Evolutionary conservation across 2,797 vertebrate genomes (phyloP).

Genomic region (Salmo trutta): DNA sequence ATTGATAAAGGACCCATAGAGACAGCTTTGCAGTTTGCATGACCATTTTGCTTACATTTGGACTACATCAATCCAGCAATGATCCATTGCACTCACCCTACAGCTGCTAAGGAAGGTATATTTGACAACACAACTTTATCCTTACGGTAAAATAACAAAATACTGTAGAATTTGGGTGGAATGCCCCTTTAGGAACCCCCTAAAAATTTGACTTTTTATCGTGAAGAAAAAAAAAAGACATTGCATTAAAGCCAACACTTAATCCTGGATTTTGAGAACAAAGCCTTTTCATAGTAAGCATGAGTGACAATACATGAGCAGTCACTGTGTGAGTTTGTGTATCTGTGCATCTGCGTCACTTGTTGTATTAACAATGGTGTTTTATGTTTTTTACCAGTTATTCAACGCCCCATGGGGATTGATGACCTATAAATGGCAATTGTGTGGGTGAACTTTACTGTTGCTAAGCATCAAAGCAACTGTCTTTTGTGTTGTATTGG

Average conservation of each 20-base stretch:
- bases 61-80: neutral
- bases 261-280: slow-evolving; percentile 33
- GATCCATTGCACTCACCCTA: neutral
- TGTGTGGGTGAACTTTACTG: slow-evolving; percentile 28
- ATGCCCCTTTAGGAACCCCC: neutral
- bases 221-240: neutral
- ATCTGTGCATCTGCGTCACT: slow-evolving; percentile 32
- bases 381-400: slow-evolving; percentile 34
- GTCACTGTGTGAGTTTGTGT: slow-evolving; percentile 3
- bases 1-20: neutral
- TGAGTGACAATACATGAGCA: slow-evolving; percentile 21
- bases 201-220: neutral
- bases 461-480: slow-evolving; percentile 43
- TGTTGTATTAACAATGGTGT: slow-evolving; percentile 34
- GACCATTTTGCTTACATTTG: neutral
- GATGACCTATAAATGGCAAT: slow-evolving; percentile 55
- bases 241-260: slow-evolving; percentile 11
- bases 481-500: slow-evolving; percentile 38
- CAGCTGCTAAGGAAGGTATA: neutral
- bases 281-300: slow-evolving; percentile 25
- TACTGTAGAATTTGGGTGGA: neutral
- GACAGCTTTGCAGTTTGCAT: neutral
- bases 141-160: neutral
- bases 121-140: neutral
- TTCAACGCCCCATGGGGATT: slow-evolving; percentile 31